Evolutionary conservation across 2,113 vertebrate species (phyloP).

Genomic region (Actinemys pallida): DNA sequence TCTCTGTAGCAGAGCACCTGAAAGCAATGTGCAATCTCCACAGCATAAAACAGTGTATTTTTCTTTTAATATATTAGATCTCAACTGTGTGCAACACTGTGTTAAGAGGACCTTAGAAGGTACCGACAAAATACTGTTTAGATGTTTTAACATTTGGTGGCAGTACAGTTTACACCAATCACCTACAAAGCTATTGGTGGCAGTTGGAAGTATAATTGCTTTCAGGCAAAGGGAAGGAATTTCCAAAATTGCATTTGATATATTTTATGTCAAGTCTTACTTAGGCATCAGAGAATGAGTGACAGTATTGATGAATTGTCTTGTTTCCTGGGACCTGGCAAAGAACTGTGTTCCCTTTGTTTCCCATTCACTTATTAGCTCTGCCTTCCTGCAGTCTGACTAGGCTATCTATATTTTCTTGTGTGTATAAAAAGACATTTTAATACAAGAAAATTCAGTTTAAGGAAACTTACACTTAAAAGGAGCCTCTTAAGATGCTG

Average conservation of each 20-base stretch:
- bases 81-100: not conserved
- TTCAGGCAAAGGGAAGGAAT: not conserved
- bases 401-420: not conserved
- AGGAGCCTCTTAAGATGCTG: constrained; percentile 10
- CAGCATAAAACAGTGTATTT: not conserved
- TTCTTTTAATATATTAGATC: not conserved
- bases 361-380: not conserved
- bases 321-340: constrained; percentile 11
- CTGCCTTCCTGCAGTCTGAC: not conserved
- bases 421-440: constrained; percentile 16
- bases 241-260: not conserved
- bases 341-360: constrained; percentile 20
- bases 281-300: constrained; percentile 28
- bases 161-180: not conserved
- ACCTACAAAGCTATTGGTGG: not conserved
- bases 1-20: not conserved
- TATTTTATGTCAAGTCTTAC: not conserved
- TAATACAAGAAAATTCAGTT: constrained; percentile 42
- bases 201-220: not conserved
- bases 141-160: not conserved
- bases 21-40: not conserved
- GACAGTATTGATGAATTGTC: not conserved
- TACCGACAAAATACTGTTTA: not conserved
- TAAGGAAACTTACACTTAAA: constrained; percentile 6
- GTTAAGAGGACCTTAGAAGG: not conserved